phyloP scores from a whole-genome alignment of 2,113 vertebrate species.

The Callochromis pleurospilus region DNA sequence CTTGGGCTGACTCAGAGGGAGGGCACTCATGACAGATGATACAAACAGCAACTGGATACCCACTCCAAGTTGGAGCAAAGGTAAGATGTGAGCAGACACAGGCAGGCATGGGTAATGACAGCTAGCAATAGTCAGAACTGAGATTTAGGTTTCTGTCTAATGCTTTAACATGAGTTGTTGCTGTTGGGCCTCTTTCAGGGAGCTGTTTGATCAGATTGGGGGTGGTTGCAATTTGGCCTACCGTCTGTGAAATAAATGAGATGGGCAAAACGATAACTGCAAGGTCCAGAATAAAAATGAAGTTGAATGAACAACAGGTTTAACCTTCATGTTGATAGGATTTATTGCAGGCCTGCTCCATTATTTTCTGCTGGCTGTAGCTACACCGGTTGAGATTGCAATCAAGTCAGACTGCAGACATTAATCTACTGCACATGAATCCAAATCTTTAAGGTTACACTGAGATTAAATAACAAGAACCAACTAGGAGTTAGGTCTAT shows the following conservation, averaged over 20 bases:
- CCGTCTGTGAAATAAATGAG: neutral
- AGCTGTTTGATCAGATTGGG: neutral
- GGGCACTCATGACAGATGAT: neutral
- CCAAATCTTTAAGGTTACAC: neutral
- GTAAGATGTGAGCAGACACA: neutral
- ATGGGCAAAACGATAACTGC: neutral
- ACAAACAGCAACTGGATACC: conserved; percentile 1
- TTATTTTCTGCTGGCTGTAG: neutral
- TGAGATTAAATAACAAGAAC: neutral
- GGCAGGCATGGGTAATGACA: neutral
- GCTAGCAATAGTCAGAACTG: neutral
- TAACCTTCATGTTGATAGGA: neutral
- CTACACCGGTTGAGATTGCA: neutral
- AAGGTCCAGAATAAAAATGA: neutral
- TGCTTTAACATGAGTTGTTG: neutral
- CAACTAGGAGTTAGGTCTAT: neutral
- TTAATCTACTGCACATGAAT: neutral
- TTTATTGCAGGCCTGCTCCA: neutral
- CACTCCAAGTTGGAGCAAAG: neutral
- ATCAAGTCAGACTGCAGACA: neutral
- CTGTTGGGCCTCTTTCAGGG: rapidly evolving
- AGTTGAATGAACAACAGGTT: neutral
- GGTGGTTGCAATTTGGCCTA: neutral
- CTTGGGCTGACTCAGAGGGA: neutral
- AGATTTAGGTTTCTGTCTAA: neutral